A percentile compares a stretch with the other conserved stretches of the same genome.
These are phyloP conservation scores for Amazona guildingii DNA, from an alignment of 2,113 vertebrate species.

Conservation along the genomic window DNA sequence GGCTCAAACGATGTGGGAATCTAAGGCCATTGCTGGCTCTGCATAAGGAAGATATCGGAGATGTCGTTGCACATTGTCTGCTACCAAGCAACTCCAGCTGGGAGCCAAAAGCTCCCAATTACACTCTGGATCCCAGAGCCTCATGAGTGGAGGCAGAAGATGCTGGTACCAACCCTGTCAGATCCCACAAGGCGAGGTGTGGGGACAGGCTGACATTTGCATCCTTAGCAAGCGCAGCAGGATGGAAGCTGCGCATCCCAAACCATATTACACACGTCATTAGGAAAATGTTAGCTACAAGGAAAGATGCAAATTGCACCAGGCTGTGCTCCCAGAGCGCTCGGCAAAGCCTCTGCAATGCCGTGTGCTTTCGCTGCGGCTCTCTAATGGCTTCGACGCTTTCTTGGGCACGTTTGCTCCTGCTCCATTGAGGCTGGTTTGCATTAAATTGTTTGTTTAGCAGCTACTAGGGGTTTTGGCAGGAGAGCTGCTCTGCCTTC, in stretches of 20 bases:
- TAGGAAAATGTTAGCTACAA: neutral
- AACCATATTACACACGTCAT: neutral
- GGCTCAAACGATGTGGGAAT: accelerated
- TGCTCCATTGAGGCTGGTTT: neutral
- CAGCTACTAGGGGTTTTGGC: slow-evolving; percentile 39
- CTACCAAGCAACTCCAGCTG: neutral
- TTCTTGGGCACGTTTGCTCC: slow-evolving; percentile 50
- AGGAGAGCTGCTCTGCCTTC: neutral
- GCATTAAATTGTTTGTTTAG: slow-evolving; percentile 59
- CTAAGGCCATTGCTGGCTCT: accelerated
- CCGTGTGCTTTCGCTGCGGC: neutral
- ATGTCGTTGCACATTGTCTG: accelerated
- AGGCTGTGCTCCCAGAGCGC: neutral
- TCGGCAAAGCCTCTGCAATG: neutral
- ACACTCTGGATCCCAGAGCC: neutral
- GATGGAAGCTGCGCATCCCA: neutral
- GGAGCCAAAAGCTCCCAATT: neutral
- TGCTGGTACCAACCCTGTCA: neutral
- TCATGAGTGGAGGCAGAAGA: neutral
- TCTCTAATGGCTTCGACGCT: neutral
- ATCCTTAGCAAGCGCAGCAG: neutral
- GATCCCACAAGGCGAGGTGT: neutral
- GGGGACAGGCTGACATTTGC: neutral
- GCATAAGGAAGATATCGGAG: accelerated
- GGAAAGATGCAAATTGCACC: neutral